Base-by-base conservation (phyloP, 2,113 vertebrate species). In the Centropristis striata region DNA sequence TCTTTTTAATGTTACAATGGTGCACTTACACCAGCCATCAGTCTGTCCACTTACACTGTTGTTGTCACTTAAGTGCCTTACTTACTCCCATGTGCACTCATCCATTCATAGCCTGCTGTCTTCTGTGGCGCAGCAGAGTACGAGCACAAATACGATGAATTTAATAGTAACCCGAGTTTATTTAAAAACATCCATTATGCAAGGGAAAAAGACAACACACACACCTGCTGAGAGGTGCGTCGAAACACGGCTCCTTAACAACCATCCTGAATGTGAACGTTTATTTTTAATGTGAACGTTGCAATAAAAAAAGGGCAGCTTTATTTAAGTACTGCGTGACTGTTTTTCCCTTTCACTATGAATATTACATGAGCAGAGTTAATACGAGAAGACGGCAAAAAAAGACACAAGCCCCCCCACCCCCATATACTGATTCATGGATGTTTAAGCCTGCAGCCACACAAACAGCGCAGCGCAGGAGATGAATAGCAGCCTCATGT, bases 51-150 rank as follows among this genome's bases (percentile, higher is more conserved):
- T 49, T 44, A 78, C 87, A 75, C 84, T 81, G 84, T 86, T 87
- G 84, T 91, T 72, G 82, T 90, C 93, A 92, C 92, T 90, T 53
- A 94, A 95, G 94, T 95, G 94, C 94, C 94, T 94, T 94, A 93
- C 78, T 77, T 63, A 53, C 83, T 73, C 77, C 81, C 83, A 20
- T 60, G 69, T 77, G 75, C 86, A 84, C 86, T 81, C 83, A 75
- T 87, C 78, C 78, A 47, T 74, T 83, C 80, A 82, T 67, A 50
- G 50, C 67, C 85, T 76, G 85, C 90, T 85, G 86, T 75, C 66
- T 28, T 13, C 78, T 50, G 75, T 72, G 74, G 15, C 1, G 80
- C 85, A 81, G 83, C 85, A 73, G 85, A 88, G 70, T 65, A 85
- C 61, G 80, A 92, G 89, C 92, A 93, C 92, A 92, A 92, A 76